A percentile compares a stretch with the other conserved stretches of the same genome.
Conservation (phyloP, 2,797 vertebrate genomes). For the Hippopotamyrus pictus region DNA sequence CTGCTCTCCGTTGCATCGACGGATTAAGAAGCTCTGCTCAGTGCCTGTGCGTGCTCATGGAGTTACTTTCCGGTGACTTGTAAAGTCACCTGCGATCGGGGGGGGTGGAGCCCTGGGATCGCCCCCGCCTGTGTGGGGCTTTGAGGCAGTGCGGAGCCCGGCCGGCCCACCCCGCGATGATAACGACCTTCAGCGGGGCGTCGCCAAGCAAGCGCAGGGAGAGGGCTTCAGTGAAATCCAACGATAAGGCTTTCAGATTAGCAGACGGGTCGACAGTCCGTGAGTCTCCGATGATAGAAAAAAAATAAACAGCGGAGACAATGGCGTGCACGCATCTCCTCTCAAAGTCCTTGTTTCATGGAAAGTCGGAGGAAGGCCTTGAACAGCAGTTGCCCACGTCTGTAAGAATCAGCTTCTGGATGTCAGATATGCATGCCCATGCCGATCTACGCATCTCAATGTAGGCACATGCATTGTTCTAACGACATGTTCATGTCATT, state of each 20-base stretch:
- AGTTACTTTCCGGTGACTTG: conserved; percentile 61
- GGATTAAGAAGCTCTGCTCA: conserved; percentile 57
- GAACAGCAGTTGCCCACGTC: neutral
- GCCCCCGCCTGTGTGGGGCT: conserved; percentile 41
- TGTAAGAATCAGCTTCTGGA: neutral
- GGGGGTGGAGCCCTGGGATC: conserved; percentile 49
- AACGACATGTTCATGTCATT: neutral
- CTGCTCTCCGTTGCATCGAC: conserved; percentile 62
- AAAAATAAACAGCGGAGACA: neutral
- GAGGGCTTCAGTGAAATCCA: conserved; percentile 39
- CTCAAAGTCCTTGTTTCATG: conserved; percentile 4
- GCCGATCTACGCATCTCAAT: neutral
- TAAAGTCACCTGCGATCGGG: conserved; percentile 54
- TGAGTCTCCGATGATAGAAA: conserved; percentile 35
- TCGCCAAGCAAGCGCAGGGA: conserved; percentile 25
- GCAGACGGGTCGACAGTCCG: conserved; percentile 26
- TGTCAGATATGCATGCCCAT: neutral
- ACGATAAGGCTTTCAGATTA: conserved; percentile 42
- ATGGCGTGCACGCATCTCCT: neutral
- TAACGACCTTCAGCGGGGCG: conserved; percentile 55
- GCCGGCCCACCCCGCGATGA: conserved; percentile 53
- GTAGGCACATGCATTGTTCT: neutral
- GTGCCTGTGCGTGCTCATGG: conserved; percentile 51
- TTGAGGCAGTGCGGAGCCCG: conserved; percentile 48
- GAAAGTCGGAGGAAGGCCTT: conserved; percentile 1